Evolutionary conservation across 2,888 invertebrate species (phyloP), one percentile per base, ranked within the genome.

Genomic region (Leptopterna dolabrata): DNA sequence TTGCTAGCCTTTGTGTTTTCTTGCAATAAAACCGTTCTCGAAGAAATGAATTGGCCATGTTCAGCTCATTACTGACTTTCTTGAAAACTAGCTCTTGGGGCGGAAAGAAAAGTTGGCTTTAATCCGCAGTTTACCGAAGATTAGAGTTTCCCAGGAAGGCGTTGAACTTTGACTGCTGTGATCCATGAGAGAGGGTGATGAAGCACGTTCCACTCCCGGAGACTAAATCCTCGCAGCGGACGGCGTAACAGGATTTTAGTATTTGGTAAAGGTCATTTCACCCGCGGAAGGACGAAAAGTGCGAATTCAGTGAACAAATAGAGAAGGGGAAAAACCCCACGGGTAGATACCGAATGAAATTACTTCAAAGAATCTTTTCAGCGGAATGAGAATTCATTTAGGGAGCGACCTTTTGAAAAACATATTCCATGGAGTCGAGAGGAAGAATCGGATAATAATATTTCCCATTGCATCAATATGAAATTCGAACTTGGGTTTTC

Each of bases 191-290:
- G 27, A 24, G 63, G 4, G 24, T 24, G 63, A 63, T 63, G 63
- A 63, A 63, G 63, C 63, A 63, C 63, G 63, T 63, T 63, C 63
- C 63, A 63, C 63, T 63, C 24, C 7, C 24, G 63, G 63, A n/a
- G n/a, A n/a, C 24, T 14, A 63, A 63, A 63, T 24, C 63, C 11
- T 19, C 63, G 13, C 27, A 9, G 63, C 6, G 63, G 27, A 27
- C 63, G 63, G 63, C 24, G 24, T 63, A 63, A 63, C 63, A 63
- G 63, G 63, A 63, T 63, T 63, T 63, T 63, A 63, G 63, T 63
- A 63, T 63, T 63, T 63, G 63, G 19, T 24, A 63, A 63, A 63
- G 63, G 63, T 63, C 63, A 63, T 63, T 63, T 47, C 47, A 2
- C 63, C 63, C 24, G n/a, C 27, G 63, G 6, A 24, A 36, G 13